Evolutionary conservation across 30 jellyfish, hydroid and myxozoan genomes (phyloP).

Genomic region (Hydractinia echinata): DNA sequence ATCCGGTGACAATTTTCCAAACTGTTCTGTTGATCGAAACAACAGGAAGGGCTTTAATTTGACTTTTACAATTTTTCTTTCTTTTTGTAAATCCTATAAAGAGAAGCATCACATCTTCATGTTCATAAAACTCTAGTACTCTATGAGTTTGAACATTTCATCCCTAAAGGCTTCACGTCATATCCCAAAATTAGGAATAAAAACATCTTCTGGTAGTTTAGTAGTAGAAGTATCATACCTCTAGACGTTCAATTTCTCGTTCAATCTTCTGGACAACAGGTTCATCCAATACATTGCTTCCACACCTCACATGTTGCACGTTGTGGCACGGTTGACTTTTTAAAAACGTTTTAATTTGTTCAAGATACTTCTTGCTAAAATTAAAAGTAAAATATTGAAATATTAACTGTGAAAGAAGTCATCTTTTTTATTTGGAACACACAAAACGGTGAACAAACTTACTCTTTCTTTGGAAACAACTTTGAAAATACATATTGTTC

Average conservation of each 20-base stretch:
- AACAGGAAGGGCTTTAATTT: conserved; percentile 60
- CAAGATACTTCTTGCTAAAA: conserved; percentile 62
- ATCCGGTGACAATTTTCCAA: conserved; percentile 81
- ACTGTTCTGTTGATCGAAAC: conserved; percentile 60
- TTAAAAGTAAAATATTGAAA: not conserved
- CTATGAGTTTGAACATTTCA: no score
- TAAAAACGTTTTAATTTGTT: conserved; percentile 41
- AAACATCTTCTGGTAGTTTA: no score
- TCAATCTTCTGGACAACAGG: conserved; percentile 51
- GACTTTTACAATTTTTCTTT: conserved; percentile 53
- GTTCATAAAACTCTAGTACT: not conserved
- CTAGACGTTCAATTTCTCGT: conserved; percentile 54
- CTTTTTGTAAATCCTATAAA: conserved; percentile 8
- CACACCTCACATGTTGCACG: conserved; percentile 66
- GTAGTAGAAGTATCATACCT: conserved; percentile 28
- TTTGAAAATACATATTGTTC: conserved; percentile 42
- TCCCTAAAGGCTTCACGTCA: no score
- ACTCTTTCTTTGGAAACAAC: conserved; percentile 58
- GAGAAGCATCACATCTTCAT: not conserved
- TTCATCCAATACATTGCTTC: conserved; percentile 63
- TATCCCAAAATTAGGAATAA: no score
- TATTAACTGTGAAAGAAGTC: not conserved
- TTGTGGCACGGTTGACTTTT: conserved; percentile 50
- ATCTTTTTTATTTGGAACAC: not conserved
- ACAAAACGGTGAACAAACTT: conserved; percentile 4